A percentile compares a stretch with the other conserved stretches of the same genome.
Conservation (phyloP, 2,888 invertebrate genomes). For the Hirudinaria manillensis region DNA sequence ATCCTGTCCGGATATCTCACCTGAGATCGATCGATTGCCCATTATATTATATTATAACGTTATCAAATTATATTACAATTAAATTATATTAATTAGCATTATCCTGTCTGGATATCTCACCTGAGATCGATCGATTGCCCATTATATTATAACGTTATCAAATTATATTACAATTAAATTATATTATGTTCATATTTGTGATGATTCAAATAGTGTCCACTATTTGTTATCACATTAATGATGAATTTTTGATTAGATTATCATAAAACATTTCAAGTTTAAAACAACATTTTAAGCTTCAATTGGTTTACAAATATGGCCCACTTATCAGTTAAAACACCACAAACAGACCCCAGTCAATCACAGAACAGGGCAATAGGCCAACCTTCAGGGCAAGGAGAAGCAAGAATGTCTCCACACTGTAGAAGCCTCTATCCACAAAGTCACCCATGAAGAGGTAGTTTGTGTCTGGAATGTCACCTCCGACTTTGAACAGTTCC, state of each 20-base stretch:
- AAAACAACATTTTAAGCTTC: neutral
- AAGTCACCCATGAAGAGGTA: constrained; percentile 99
- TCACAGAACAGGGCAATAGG: constrained; percentile 18
- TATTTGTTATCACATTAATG: too few relatives aligned
- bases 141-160: neutral
- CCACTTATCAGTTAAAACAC: too few relatives aligned
- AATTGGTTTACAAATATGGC: neutral
- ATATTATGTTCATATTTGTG: too few relatives aligned
- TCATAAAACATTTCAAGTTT: too few relatives aligned
- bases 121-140: constrained; percentile 55
- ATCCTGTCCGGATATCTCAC: constrained; percentile 97
- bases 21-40: constrained; percentile 55
- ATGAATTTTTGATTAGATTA: too few relatives aligned
- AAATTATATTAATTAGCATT: too few relatives aligned
- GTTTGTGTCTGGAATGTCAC: constrained; percentile 97
- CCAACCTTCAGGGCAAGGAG: constrained; percentile 87
- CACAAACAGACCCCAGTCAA: too few relatives aligned
- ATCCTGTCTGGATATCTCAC: constrained; percentile 97
- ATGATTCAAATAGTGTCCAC: too few relatives aligned
- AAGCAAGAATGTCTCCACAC: constrained; percentile 94
- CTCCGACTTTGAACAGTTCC: constrained; percentile 76
- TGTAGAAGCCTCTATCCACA: constrained; percentile 97
- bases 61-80: too few relatives aligned
- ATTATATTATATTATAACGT: neutral
- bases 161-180: too few relatives aligned